Base-by-base conservation (phyloP, 64 coral and sea anemone genomes). In the Porites lutea region DNA sequence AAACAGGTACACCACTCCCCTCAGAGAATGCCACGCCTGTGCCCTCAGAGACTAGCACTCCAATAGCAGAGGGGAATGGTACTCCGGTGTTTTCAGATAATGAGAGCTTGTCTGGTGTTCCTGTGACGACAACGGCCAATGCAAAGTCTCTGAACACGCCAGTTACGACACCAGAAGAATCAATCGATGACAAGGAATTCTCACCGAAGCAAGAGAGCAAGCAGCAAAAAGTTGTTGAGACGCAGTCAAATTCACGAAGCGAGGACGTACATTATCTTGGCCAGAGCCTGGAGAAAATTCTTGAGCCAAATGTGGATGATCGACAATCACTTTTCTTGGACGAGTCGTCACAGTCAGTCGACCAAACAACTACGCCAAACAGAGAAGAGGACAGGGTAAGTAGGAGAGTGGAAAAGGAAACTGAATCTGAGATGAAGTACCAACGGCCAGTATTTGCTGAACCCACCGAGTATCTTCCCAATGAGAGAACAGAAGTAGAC, bases 81-180 rank as follows among this genome's bases (percentile, higher is more conserved):
- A 83, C 3, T n/a, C 80, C 80, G 20, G 80, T 67, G 61, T 45
- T 50, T 10, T 84, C 81, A 48, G 81, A 84, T 20, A 84, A 16
- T 18, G 81, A 84, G 51, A 18, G 62, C 18, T 8, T 47, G 16
- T 20, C 16, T 84, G 46, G 46, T 69, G 7, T 67, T 60, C 63
- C 61, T 22, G 62, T 23, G 10, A 65, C 19, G 16, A 84, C 43
- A 20, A 23, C 19, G 49, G 48, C 19, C 69, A 46, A 8, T 5
- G 48, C 15, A 8, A 65, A 84, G 8, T 13, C 18, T 52, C 9
- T 68, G 18, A 52, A 50, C 5, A 19, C 7, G 8, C 15, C 18
- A 68, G 22, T 46, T 4, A 46, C 67, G 0, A 84, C 6, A 9
- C 46, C 13, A n/a, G 9, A 9, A 10, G 9, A 9, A 20, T 4